Evolutionary conservation across 2,888 invertebrate species (phyloP).

Genomic region (Rhopalosiphum nymphaeae): DNA sequence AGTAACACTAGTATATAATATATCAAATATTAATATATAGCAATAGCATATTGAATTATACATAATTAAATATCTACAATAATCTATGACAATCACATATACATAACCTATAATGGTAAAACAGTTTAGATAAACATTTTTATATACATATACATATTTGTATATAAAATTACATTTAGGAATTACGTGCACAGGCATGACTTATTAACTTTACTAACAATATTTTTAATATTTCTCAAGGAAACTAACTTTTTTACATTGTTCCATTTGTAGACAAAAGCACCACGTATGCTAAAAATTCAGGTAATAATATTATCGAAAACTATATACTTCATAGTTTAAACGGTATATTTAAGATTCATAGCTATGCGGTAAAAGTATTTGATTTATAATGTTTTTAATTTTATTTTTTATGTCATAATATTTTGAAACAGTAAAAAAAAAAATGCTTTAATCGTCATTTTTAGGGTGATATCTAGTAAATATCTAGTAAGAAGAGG

Average conservation of each 20-base stretch:
- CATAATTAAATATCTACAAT: not conserved
- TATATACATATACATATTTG: not conserved
- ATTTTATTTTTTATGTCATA: not conserved
- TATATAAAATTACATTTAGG: not conserved
- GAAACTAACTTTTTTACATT: conserved; percentile 26
- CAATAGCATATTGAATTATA: not conserved
- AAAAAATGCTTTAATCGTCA: not conserved
- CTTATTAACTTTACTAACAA: not conserved
- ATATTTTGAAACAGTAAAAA: too few relatives aligned
- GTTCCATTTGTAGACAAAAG: conserved; percentile 49
- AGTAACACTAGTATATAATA: not conserved
- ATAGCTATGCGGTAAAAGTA: not conserved
- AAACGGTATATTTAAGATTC: not conserved
- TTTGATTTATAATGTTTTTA: not conserved
- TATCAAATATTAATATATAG: not conserved
- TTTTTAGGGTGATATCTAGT: not conserved
- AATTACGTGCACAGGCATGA: not conserved
- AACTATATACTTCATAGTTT: not conserved
- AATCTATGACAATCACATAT: not conserved
- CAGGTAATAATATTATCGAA: not conserved
- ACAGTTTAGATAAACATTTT: not conserved
- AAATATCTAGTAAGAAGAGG: not conserved
- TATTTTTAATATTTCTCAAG: conserved; percentile 6
- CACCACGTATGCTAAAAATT: conserved; percentile 22
- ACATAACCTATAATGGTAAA: not conserved